Percentiles rank a stretch among this genome's conserved stretches.
Evolutionary conservation across 2,797 vertebrate genomes (phyloP).

Genomic region (Gastrophryne carolinensis): DNA sequence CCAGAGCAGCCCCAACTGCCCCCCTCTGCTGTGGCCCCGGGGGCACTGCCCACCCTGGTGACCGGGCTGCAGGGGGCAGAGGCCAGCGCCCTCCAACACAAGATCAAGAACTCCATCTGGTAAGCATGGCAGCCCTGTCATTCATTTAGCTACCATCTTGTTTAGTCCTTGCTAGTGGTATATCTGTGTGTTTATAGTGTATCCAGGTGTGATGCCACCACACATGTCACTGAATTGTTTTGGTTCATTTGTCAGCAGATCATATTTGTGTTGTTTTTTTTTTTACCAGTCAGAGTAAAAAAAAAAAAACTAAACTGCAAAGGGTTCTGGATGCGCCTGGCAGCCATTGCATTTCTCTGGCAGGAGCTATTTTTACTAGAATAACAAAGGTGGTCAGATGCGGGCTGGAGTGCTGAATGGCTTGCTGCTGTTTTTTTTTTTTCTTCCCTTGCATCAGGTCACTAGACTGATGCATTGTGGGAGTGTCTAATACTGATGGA

Average conservation of each 20-base stretch:
- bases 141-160: constrained; percentile 32
- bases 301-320: not conserved
- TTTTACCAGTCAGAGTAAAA: not conserved
- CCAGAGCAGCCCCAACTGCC: constrained; percentile 60
- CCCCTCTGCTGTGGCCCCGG: constrained; percentile 57
- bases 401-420: constrained; percentile 45
- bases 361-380: constrained; percentile 31
- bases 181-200: too few species aligned
- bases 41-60: constrained; percentile 76
- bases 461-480: constrained; percentile 51
- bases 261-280: not conserved
- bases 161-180: too few species aligned
- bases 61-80: constrained; percentile 87
- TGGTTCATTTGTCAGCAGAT: not conserved
- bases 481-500: constrained; percentile 41
- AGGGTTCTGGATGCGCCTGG: not conserved
- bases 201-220: too few species aligned
- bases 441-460: constrained; percentile 46
- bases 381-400: constrained; percentile 52
- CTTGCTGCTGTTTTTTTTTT: constrained; percentile 40
- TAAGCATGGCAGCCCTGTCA: constrained; percentile 65
- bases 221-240: not conserved
- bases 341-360: not conserved
- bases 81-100: constrained; percentile 86
- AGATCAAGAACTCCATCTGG: constrained; percentile 97